Evolutionary conservation across 2,113 vertebrate genomes (phyloP).

Genomic region (Astur gentilis): DNA sequence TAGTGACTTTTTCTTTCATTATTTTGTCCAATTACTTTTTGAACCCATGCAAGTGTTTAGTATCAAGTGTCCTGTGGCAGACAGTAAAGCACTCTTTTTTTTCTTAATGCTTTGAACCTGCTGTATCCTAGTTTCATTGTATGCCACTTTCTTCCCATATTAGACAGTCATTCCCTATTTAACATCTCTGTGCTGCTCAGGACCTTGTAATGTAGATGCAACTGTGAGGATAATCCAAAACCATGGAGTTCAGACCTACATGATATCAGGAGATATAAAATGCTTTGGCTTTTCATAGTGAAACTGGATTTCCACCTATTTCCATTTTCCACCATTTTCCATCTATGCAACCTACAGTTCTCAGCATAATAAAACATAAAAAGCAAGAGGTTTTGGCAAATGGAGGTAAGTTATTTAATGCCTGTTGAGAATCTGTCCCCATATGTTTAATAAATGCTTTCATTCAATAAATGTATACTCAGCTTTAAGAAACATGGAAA

Average conservation of each 20-base stretch:
- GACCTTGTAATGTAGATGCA: not conserved
- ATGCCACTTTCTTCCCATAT: not conserved
- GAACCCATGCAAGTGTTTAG: not conserved
- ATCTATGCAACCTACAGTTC: not conserved
- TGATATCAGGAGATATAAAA: not conserved
- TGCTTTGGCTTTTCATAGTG: not conserved
- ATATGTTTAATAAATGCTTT: constrained; percentile 53
- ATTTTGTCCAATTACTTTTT: not conserved
- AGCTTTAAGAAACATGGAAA: constrained; percentile 47
- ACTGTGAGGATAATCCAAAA: not conserved
- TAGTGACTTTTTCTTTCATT: not conserved
- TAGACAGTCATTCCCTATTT: not conserved
- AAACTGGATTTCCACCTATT: not conserved
- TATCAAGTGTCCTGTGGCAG: not conserved
- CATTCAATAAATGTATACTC: constrained; percentile 32
- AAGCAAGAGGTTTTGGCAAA: constrained; percentile 14
- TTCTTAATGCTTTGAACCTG: not conserved
- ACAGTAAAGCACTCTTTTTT: not conserved
- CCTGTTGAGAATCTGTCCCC: constrained; percentile 28
- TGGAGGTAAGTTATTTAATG: constrained; percentile 19
- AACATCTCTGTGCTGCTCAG: not conserved
- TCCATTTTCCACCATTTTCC: not conserved
- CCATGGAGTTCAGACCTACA: not conserved
- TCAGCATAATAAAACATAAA: constrained; percentile 33
- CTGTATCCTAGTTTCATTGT: not conserved